Conservation (phyloP, 2,113 vertebrate genomes). For the Cinclus mexicanus region DNA sequence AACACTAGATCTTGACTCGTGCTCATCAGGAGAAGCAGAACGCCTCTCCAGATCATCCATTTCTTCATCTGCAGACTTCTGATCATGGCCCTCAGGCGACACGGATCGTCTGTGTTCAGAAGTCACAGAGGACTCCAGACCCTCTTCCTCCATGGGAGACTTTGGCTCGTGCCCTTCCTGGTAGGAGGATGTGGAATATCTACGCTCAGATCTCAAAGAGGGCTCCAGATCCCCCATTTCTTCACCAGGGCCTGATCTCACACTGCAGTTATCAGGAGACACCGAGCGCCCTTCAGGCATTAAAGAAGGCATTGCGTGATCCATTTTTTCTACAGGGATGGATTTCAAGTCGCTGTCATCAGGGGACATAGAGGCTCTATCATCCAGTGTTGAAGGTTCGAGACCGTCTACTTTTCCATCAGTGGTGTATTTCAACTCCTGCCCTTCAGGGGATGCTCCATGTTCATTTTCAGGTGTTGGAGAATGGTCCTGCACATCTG, state of each 20-base stretch:
- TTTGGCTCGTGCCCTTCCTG: constrained; percentile 7
- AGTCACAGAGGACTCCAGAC: constrained; percentile 34
- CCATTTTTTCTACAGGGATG: background rate
- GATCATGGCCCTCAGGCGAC: constrained; percentile 71
- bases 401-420: background rate
- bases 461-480: constrained; percentile 64
- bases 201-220: background rate
- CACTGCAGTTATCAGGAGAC: constrained; percentile 58
- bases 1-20: constrained; percentile 56
- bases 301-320: constrained; percentile 10
- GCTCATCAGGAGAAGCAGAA: constrained; percentile 44
- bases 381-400: constrained; percentile 43
- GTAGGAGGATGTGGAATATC: constrained; percentile 23
- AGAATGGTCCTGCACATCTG: constrained; percentile 21
- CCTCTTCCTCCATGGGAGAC: constrained; percentile 46
- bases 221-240: constrained; percentile 29
- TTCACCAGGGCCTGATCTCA: constrained; percentile 28
- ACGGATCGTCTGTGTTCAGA: constrained; percentile 51
- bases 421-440: background rate
- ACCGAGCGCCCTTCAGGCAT: constrained; percentile 18
- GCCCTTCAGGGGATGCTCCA: constrained; percentile 59
- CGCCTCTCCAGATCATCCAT: constrained; percentile 53
- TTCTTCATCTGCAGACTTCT: constrained; percentile 47
- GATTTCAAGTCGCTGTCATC: constrained; percentile 72
- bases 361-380: constrained; percentile 64